Evolutionary conservation across 2,113 vertebrate species (phyloP), one percentile per base, ranked within the genome.

Genomic region (Gnathochromis pfefferi): DNA sequence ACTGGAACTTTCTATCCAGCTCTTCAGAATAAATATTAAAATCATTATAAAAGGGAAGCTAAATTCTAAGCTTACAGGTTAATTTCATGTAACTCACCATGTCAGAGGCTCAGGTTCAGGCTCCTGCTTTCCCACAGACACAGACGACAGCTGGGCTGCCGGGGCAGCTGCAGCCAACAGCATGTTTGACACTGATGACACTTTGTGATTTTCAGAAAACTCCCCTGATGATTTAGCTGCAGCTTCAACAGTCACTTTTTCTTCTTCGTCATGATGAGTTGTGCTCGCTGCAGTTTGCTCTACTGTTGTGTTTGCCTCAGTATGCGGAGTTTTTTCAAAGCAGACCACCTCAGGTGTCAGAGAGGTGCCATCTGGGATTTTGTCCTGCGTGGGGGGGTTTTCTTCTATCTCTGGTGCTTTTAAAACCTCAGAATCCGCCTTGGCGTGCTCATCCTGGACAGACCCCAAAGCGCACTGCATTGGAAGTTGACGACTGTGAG

Each of bases 31-130:
- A 78, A 49, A 49, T 51, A 33, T 51, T 78, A 28, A 78, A 47
- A 33, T 31, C 16, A 49, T 13, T 5, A 49, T 51, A 33, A 78
- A 78, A 78, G 5, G 45, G 10, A 11, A 51, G 28, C 73, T 78
- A 31, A 78, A 78, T 49, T 78, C 16, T 31, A 81, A 42, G 21
- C 33, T 38, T 21, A 53, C 9, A n/a, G 63, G 49, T 73, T 53
- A 10, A 17, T 83, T 17, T 5, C 21, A 35, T 26, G 54, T 55
- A 45, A 92, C 94, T 92, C 42, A 96, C 95, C 88, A 68, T 57
- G 35, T 38, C 14, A 12, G 33, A 55, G 89, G 7, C 54, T 89
- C 54, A 33, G 26, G 7, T 40, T 68, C 57, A 13, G 38, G 33
- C 54, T 93, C 85, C 88, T 80, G 58, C 26, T 78, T n/a, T 79